A percentile compares a stretch with the other conserved stretches of the same genome.
phyloP scores from a whole-genome alignment of 2,888 invertebrate genomes.

The Lepidocyrtinus sp. region DNA sequence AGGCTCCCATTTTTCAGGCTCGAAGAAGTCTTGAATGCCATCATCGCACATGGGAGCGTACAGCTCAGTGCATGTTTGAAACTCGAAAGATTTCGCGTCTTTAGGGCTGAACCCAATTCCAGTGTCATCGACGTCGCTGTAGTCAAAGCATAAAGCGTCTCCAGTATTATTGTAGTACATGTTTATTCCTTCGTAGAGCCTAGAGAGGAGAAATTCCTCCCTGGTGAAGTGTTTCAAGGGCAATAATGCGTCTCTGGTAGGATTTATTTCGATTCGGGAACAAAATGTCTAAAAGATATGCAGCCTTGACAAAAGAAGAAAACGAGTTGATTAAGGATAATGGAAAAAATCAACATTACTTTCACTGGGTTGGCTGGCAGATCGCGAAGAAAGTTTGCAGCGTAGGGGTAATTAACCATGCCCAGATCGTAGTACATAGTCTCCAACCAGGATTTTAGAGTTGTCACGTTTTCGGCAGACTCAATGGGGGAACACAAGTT shows the following conservation, averaged over 20 bases:
- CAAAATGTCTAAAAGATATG: slow-evolving; percentile 30
- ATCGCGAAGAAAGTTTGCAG: slow-evolving; percentile 84
- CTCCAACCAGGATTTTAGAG: slow-evolving; percentile 80
- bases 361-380: slow-evolving; percentile 89
- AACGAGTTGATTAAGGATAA: no score
- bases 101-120: slow-evolving; percentile 71
- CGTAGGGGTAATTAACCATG: slow-evolving; percentile 96
- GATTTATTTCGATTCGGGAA: slow-evolving; percentile 74
- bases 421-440: slow-evolving; percentile 85
- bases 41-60: slow-evolving; percentile 93
- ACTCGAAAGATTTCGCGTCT: slow-evolving; percentile 39
- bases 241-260: slow-evolving; percentile 71
- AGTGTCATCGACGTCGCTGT: slow-evolving; percentile 72
- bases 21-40: slow-evolving; percentile 88
- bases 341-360: no score
- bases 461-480: slow-evolving; percentile 75
- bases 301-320: no score
- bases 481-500: slow-evolving; percentile 82
- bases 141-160: slow-evolving; percentile 79
- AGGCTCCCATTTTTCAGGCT: slow-evolving; percentile 82
- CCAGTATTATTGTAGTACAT: slow-evolving; percentile 89
- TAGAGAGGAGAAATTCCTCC: slow-evolving; percentile 76
- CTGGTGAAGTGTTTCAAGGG: slow-evolving; percentile 70
- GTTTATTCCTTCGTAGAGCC: slow-evolving; percentile 80
- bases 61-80: slow-evolving; percentile 89